Evolutionary conservation across 30 jellyfish, hydroid and myxozoan genomes (phyloP).

Genomic region (Aurelia sp.): DNA sequence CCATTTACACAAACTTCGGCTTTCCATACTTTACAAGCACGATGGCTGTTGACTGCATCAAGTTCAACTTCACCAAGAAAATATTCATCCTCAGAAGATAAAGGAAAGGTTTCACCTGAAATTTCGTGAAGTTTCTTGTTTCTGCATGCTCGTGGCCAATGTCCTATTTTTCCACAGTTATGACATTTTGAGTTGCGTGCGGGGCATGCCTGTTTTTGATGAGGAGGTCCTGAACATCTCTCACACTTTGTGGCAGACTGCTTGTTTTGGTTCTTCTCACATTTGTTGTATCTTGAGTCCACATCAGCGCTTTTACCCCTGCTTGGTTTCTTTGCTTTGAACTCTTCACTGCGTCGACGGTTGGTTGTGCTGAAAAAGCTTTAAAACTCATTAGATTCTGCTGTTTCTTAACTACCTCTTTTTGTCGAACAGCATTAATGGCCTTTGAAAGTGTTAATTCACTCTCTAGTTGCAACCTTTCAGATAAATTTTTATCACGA

Average conservation of each 20-base stretch:
- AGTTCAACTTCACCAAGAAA: conserved; percentile 15
- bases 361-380: conserved; percentile 9
- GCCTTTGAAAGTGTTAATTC: too few relatives aligned
- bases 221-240: too few relatives aligned
- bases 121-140: not conserved
- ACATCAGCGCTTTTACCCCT: too few relatives aligned
- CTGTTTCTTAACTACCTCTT: not conserved
- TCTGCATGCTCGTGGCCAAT: not conserved
- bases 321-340: not conserved
- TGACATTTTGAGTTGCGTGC: too few relatives aligned
- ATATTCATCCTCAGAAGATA: conserved; percentile 2
- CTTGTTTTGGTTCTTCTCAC: too few relatives aligned
- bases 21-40: too few relatives aligned
- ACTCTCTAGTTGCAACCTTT: too few relatives aligned
- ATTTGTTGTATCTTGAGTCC: too few relatives aligned
- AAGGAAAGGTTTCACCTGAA: conserved; percentile 19
- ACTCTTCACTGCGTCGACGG: not conserved
- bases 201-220: too few relatives aligned
- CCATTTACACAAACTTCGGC: not conserved
- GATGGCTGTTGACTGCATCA: not conserved
- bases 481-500: too few relatives aligned
- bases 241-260: not conserved
- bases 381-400: not conserved
- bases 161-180: too few relatives aligned
- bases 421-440: not conserved